These are phyloP conservation scores for Polyergus mexicanus DNA, from an alignment of 1,140 invertebrate species.

Conservation along the genomic window DNA sequence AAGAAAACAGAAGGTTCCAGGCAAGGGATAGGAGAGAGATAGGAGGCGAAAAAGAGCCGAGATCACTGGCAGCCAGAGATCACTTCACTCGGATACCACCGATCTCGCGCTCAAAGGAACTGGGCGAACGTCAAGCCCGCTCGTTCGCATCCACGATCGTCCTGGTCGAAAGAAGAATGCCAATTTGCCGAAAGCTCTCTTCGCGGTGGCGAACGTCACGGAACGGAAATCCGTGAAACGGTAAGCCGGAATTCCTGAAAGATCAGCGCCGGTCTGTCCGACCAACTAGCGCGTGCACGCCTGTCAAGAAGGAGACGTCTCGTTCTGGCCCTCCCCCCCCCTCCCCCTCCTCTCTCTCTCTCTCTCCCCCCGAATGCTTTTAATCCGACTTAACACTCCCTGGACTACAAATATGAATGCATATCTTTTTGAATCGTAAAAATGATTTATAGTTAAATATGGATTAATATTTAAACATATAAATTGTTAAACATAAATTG, in stretches of 20 bases:
- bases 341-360: too few species aligned
- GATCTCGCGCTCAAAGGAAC: slow-evolving; percentile 79
- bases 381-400: slow-evolving; percentile 50
- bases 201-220: slow-evolving; percentile 70
- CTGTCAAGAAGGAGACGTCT: slow-evolving; percentile 46
- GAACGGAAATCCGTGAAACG: slow-evolving; percentile 71
- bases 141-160: slow-evolving; percentile 67
- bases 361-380: slow-evolving; percentile 38
- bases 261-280: slow-evolving; percentile 49
- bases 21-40: slow-evolving; percentile 27
- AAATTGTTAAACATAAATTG: neutral
- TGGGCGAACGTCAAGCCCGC: slow-evolving; percentile 78
- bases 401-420: neutral
- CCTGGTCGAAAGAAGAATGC: slow-evolving; percentile 82
- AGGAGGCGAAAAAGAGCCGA: slow-evolving; percentile 66
- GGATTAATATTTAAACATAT: neutral
- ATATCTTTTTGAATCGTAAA: neutral
- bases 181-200: slow-evolving; percentile 81
- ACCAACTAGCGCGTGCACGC: slow-evolving; percentile 31
- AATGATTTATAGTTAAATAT: neutral
- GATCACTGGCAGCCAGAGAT: slow-evolving; percentile 79
- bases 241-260: slow-evolving; percentile 69
- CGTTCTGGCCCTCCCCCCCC: neutral
- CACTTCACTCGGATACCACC: slow-evolving; percentile 79
- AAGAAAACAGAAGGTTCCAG: slow-evolving; percentile 7